Percentiles rank a stretch among this genome's conserved stretches.
These are phyloP conservation scores for Coremacera marginata DNA, from an alignment of 2,888 invertebrate species.

Conservation along the genomic window DNA sequence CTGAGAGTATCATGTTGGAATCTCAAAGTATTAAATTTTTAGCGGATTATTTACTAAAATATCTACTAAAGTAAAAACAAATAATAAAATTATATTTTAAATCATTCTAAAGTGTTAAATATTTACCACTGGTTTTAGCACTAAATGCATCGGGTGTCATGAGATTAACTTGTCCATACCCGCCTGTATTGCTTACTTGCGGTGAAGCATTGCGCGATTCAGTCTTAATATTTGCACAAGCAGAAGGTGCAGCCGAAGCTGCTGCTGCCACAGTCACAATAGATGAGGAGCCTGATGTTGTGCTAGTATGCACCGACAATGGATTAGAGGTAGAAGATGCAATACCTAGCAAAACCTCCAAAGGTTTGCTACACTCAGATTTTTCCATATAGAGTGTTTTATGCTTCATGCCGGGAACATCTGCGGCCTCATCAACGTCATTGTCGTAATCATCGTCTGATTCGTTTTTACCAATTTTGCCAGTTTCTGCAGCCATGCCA, in stretches of 20 bases:
- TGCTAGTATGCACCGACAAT: constrained; percentile 40
- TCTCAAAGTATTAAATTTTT: too few relatives aligned
- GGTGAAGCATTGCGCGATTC: constrained; percentile 60
- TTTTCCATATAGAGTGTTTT: constrained; percentile 48
- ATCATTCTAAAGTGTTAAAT: not conserved
- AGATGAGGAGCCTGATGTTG: constrained; percentile 44
- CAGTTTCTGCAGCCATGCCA: not conserved
- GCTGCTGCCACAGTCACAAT: constrained; percentile 56
- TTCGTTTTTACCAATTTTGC: not conserved
- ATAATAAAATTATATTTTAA: not conserved
- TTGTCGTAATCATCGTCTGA: constrained; percentile 25
- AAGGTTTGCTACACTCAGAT: constrained; percentile 49
- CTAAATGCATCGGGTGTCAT: constrained; percentile 92
- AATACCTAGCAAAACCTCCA: constrained; percentile 59
- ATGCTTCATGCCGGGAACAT: constrained; percentile 16
- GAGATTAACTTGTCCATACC: constrained; percentile 74
- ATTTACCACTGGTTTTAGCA: constrained; percentile 60
- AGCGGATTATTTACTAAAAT: too few relatives aligned
- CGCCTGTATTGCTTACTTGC: constrained; percentile 50
- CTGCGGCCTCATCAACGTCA: constrained; percentile 28
- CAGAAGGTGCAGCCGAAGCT: constrained; percentile 52
- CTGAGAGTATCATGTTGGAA: too few relatives aligned
- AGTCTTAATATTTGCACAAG: constrained; percentile 49
- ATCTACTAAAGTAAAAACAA: not conserved
- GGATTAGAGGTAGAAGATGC: constrained; percentile 43